Evolutionary conservation across 2,797 vertebrate species (phyloP), one percentile per base, ranked within the genome.

Genomic region (Sarcoramphus papa): DNA sequence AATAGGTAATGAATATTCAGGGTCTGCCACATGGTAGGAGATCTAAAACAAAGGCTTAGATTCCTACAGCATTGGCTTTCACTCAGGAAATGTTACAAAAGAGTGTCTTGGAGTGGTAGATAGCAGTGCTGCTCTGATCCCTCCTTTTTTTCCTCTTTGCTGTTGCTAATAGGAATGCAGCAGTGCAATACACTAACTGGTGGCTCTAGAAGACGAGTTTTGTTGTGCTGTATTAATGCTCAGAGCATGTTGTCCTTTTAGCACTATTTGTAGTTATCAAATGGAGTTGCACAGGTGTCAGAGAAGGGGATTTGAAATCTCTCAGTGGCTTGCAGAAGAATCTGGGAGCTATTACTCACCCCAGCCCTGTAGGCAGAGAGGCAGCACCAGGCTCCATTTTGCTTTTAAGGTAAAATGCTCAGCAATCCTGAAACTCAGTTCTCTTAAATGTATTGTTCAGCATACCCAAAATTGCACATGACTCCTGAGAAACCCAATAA

Each of bases 1-100:
- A 96, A 93, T 89, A 85, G 62, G 54, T 78, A 76, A 96, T 97
- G 94, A 97, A 97, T 97, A 97, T 97, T 95, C 94, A 95, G 69
- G 69, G 80, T 96, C 94, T 96, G 16, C 83, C 94, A 89, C 92
- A 85, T 77, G 80, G 84, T 80, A 63, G 74, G 88, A 89, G 75
- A 73, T 79, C 47, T 87, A 68, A 96, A 95, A 85, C 0, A 6
- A 81, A 60, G 56, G 54, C 65, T 95, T 85, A 59, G 21, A 24
- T 81, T 91, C 47, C n/a, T 62, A 4, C 33, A 80, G 88, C 80
- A 73, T 60, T 77, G 85, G 88, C 53, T 93, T 33, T 95, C 70
- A n/a, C 68, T 95, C 43, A 20, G 82, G 41, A 41, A 41, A 35
- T 27, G n/a, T 47, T 77, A 53, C 16, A 80, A 10, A 62, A 37